Percentiles rank a stretch among this genome's conserved stretches.
Evolutionary conservation across 2,113 vertebrate species (phyloP).

Genomic region (Bettongia penicillata): DNA sequence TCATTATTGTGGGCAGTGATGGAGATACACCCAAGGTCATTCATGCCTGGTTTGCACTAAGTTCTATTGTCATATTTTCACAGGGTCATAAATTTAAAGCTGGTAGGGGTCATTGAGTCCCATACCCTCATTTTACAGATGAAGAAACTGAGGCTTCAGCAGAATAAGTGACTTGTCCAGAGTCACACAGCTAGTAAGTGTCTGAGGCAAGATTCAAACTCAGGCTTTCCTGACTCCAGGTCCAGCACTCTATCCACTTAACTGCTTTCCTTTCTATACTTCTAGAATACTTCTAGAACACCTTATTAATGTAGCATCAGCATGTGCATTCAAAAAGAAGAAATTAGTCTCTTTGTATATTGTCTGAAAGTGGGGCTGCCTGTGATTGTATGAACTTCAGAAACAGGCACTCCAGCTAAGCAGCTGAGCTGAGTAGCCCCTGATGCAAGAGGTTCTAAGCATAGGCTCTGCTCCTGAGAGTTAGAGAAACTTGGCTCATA

Average conservation of each 20-base stretch:
- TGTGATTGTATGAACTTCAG: neutral
- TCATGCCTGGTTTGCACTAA: neutral
- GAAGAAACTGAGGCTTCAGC: neutral
- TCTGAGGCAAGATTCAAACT: too few species aligned
- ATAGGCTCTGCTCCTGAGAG: neutral
- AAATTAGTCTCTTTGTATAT: slow-evolving; percentile 1
- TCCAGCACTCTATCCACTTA: neutral
- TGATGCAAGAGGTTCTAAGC: neutral
- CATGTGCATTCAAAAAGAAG: slow-evolving; percentile 46
- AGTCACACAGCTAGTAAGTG: neutral
- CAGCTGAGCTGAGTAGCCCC: slow-evolving; percentile 3
- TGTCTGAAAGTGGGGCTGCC: neutral
- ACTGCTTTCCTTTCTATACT: slow-evolving; percentile 1
- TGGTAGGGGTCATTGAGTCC: neutral
- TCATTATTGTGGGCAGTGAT: neutral
- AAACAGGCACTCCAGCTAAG: slow-evolving; percentile 21
- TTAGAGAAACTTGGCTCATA: neutral
- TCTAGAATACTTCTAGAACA: neutral
- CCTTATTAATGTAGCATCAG: slow-evolving; percentile 31
- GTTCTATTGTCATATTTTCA: neutral
- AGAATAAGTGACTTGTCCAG: neutral
- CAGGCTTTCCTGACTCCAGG: neutral
- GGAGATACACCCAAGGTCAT: neutral
- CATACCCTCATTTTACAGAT: neutral
- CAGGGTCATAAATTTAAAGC: neutral